phyloP scores from a whole-genome alignment of 2,888 invertebrate genomes.

The Nomada ferruginata region DNA sequence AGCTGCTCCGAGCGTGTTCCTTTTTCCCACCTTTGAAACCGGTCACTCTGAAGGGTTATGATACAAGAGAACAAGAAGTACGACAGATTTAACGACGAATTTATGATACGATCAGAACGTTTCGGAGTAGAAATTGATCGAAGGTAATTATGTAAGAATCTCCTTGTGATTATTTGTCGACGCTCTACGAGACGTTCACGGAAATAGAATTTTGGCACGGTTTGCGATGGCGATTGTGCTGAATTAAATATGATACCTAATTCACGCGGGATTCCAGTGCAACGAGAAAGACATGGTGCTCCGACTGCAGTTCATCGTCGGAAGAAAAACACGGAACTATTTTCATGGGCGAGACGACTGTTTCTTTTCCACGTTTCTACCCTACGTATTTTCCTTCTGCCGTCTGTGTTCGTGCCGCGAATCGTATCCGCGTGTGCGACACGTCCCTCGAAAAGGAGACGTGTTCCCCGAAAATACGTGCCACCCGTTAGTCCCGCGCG shows the following conservation, averaged over 20 bases:
- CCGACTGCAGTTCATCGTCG: slow-evolving; percentile 30
- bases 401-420: slow-evolving; percentile 10
- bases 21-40: background rate
- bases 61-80: background rate
- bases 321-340: slow-evolving; percentile 10
- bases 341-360: slow-evolving; percentile 8
- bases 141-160: background rate
- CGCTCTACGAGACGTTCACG: background rate
- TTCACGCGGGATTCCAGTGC: background rate
- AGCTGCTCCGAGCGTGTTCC: background rate
- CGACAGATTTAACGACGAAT: slow-evolving; percentile 6
- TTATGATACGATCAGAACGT: background rate
- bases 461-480: slow-evolving; percentile 34
- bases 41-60: background rate
- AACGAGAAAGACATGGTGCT: slow-evolving; percentile 34
- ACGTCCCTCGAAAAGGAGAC: slow-evolving; percentile 32
- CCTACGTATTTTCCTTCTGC: background rate
- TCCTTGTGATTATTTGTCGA: background rate
- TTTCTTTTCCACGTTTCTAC: slow-evolving; percentile 4
- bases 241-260: slow-evolving; percentile 7
- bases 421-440: slow-evolving; percentile 26
- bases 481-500: slow-evolving; percentile 33
- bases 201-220: slow-evolving; percentile 24
- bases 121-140: background rate
- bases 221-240: slow-evolving; percentile 1